These are phyloP conservation scores for Ciona savignyi DNA, from an alignment of 23 tunicate genomes.

Conservation along the genomic window DNA sequence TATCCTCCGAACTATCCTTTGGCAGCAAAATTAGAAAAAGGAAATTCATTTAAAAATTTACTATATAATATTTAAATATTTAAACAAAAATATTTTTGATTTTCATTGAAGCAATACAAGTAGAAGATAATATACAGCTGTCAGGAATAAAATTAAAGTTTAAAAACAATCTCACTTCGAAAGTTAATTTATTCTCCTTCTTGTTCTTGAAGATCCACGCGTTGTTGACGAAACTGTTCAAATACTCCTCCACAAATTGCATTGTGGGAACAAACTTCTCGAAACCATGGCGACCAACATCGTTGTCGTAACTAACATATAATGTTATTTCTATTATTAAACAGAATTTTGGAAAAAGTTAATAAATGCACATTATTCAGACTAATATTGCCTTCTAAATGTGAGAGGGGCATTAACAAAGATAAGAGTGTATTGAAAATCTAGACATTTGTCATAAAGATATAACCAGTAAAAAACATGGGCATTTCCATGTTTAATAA, in stretches of 20 bases:
- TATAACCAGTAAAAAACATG: too few relatives aligned
- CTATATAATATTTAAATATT: not conserved
- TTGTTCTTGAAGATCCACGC: constrained; percentile 65
- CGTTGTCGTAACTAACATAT: constrained; percentile 70
- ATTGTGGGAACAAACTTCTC: constrained; percentile 82
- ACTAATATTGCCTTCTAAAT: too few relatives aligned
- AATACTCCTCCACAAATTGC: constrained; percentile 89
- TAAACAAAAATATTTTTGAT: not conserved
- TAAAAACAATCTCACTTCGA: constrained; percentile 42
- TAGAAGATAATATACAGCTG: not conserved
- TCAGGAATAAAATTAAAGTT: not conserved
- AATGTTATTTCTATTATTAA: not conserved
- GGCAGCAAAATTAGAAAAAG: not conserved
- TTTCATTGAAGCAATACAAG: not conserved
- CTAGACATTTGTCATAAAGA: too few relatives aligned
- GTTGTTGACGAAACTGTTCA: constrained; percentile 81
- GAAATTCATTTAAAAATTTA: too few relatives aligned
- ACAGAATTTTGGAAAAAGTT: not conserved
- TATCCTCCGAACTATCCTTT: constrained; percentile 2
- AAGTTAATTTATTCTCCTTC: constrained; percentile 88
- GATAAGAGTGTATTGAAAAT: too few relatives aligned
- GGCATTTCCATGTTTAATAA: too few relatives aligned
- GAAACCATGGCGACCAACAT: constrained; percentile 38
- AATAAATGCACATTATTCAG: too few relatives aligned
- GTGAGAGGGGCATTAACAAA: too few relatives aligned